Conservation (phyloP, 1,140 invertebrate species). For the Lysiphlebus fabarum region DNA sequence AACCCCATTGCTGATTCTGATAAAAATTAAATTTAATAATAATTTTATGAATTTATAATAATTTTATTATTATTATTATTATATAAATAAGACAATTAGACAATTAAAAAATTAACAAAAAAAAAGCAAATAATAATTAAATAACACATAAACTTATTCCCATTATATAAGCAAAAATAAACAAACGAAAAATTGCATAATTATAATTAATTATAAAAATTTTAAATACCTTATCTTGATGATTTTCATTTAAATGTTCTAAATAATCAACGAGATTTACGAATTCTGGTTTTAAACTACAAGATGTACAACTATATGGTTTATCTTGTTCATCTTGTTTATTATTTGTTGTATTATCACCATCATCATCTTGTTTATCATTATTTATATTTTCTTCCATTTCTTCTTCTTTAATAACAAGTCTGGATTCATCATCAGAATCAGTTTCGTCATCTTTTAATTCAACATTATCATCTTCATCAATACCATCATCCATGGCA, state of each 20-base stretch:
- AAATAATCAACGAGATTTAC: constrained; percentile 62
- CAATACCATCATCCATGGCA: background rate
- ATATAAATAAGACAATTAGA: too few relatives aligned
- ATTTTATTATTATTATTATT: too few relatives aligned
- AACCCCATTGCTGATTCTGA: too few relatives aligned
- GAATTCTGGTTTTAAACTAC: constrained; percentile 35
- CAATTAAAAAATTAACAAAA: too few relatives aligned
- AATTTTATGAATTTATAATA: too few relatives aligned
- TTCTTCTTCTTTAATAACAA: constrained; percentile 26
- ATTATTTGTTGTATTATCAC: constrained; percentile 22
- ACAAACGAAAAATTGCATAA: too few relatives aligned
- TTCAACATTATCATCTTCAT: constrained; percentile 4
- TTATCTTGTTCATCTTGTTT: constrained; percentile 16
- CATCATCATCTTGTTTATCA: constrained; percentile 28
- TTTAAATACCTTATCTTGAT: constrained; percentile 51
- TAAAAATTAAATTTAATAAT: too few relatives aligned
- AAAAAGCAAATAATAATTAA: too few relatives aligned
- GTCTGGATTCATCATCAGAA: constrained; percentile 25
- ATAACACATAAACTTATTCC: too few relatives aligned
- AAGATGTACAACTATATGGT: constrained; percentile 42
- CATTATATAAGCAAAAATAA: too few relatives aligned
- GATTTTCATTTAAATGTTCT: constrained; percentile 61
- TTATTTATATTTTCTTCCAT: too few relatives aligned
- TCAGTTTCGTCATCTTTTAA: constrained; percentile 17
- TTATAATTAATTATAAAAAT: too few relatives aligned